phyloP scores from a whole-genome alignment of 2,888 invertebrate species.

The Chirona hameri region DNA sequence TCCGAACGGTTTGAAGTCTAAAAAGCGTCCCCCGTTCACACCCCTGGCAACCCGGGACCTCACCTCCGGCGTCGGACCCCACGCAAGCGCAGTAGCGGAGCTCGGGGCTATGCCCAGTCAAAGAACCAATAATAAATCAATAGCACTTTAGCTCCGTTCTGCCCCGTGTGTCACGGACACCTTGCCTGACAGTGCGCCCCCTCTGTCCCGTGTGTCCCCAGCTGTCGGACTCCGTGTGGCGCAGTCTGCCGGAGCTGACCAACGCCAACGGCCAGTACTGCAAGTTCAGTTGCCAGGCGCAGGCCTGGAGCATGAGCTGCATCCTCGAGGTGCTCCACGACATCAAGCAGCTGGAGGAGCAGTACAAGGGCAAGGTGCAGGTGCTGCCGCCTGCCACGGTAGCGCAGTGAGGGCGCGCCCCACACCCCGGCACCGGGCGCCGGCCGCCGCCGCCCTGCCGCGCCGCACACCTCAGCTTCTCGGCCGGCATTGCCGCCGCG shows the following conservation, averaged over 20 bases:
- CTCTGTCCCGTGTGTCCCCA: not conserved
- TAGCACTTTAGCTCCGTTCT: no score
- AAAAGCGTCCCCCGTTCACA: no score
- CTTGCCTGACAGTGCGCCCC: no score
- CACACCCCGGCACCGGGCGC: slow-evolving; percentile 1
- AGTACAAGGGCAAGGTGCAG: slow-evolving; percentile 32
- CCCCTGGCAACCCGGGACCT: no score
- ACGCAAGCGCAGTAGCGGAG: no score
- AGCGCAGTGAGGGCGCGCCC: slow-evolving; percentile 32
- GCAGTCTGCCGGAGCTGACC: slow-evolving; percentile 92
- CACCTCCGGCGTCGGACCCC: no score
- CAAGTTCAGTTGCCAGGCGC: slow-evolving; percentile 82
- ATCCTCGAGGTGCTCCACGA: slow-evolving; percentile 68
- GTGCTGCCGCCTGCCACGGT: slow-evolving; percentile 30
- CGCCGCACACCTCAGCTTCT: not conserved
- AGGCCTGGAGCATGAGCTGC: slow-evolving; percentile 92
- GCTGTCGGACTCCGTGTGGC: slow-evolving; percentile 58
- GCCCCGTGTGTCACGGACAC: no score
- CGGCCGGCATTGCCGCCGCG: not conserved
- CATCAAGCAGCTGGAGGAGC: slow-evolving; percentile 27
- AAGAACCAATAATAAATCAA: no score
- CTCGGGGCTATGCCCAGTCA: no score
- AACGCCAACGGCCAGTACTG: slow-evolving; percentile 81
- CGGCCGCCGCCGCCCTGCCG: not conserved
- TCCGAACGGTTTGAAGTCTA: no score